Base-by-base conservation (phyloP, 2,888 invertebrate species). In the Scotopteryx bipunctaria region DNA sequence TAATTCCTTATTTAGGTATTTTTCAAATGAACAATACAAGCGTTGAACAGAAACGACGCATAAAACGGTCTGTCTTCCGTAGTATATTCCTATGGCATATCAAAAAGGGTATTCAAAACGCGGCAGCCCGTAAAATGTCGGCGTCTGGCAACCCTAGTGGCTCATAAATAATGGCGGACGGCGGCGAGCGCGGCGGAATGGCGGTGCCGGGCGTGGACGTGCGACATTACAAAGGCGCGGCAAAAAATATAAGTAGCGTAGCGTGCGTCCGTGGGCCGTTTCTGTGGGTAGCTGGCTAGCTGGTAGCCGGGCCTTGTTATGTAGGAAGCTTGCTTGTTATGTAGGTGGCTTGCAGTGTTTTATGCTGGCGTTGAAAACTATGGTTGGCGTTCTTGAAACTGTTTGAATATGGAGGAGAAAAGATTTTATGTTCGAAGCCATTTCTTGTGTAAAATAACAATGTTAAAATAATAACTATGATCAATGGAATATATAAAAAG, bases 161-260 rank as follows among this genome's bases (percentile, higher is more conserved):
- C 44, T 54, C 48, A 48, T 54, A 54, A 54, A 54, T 54, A 54
- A 54, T 65, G 66, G 64, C 64, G 63, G 64, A 54, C 40, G 42
- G 64, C 55, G 51, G 54, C 48, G 40, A 54, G 58, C 55, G 49
- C 50, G 45, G 59, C 33, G 53, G 61, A 68, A 64, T 69, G 76
- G 62, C 71, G 67, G 69, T 37, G 52, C 32, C 46, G 63, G 65
- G 63, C 64, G 65, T 58, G 65, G 59, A 78, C 70, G 69, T 73
- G 81, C 79, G 78, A 79, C 81, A 78, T 80, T 73, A 82, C 83
- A 83, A 81, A 84, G 82, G 82, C 80, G 80, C 73, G 78, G 76
- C 78, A 78, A 78, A 83, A 81, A 81, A 77, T 79, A 76, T 76
- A 76, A 74, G 75, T 73, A 73, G 75, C 69, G 76, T 73, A 73